phyloP scores from a whole-genome alignment of 2,797 vertebrate species.

The Arremon brunneinucha region DNA sequence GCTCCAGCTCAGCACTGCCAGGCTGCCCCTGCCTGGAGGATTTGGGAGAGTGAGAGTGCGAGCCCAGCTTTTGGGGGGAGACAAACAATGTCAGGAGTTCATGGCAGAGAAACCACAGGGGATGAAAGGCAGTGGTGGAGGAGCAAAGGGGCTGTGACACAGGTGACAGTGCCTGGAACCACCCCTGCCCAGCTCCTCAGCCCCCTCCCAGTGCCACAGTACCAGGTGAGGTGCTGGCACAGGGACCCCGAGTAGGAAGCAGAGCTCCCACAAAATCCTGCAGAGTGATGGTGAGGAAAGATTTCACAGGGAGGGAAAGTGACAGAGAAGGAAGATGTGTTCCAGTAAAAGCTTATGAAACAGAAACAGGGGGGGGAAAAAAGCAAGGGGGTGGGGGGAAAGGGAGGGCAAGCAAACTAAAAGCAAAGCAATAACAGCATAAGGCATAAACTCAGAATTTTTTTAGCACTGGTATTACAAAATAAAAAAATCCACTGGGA shows the following conservation, averaged over 20 bases:
- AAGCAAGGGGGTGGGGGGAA: rapidly evolving
- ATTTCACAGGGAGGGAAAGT: neutral
- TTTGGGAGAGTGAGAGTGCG: too few relatives aligned
- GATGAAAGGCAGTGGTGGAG: neutral
- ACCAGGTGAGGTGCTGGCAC: neutral
- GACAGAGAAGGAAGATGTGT: neutral
- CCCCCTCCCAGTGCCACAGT: rapidly evolving
- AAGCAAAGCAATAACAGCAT: neutral
- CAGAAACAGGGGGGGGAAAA: neutral
- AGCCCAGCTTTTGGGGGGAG: rapidly evolving
- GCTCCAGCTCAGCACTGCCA: neutral
- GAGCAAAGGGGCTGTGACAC: neutral
- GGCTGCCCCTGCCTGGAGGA: neutral
- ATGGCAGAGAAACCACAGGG: neutral
- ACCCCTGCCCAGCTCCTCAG: neutral
- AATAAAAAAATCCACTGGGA: neutral
- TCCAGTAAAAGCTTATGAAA: neutral
- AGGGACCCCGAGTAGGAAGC: neutral
- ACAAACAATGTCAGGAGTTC: too few relatives aligned
- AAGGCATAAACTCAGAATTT: neutral
- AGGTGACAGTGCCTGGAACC: neutral
- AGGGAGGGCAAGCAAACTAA: neutral
- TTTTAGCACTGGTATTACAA: neutral
- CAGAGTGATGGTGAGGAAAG: neutral
- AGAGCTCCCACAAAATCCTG: neutral